A percentile compares a stretch with the other conserved stretches of the same genome.
These are phyloP conservation scores for Diabrotica balteata DNA, from an alignment of 2,888 invertebrate genomes.

Conservation along the genomic window DNA sequence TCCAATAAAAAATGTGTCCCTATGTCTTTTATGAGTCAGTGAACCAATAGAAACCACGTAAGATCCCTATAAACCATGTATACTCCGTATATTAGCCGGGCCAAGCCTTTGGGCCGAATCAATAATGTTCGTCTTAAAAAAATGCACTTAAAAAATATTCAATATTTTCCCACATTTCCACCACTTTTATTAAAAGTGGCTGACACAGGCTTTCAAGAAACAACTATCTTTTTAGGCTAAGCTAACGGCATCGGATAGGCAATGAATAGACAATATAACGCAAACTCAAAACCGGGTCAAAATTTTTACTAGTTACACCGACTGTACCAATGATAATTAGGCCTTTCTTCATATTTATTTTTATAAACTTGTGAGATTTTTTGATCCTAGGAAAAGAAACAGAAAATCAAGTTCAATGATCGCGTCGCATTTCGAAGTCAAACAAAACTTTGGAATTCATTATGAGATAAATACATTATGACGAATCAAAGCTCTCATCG, in stretches of 20 bases:
- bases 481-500: conserved; percentile 10
- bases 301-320: conserved; percentile 55
- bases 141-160: conserved; percentile 53
- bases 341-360: conserved; percentile 62
- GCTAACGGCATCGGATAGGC: conserved; percentile 57
- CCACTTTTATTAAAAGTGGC: conserved; percentile 36
- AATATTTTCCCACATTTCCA: conserved; percentile 44
- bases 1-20: conserved; percentile 63
- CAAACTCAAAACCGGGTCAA: conserved; percentile 60
- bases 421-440: conserved; percentile 39
- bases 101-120: conserved; percentile 63
- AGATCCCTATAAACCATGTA: conserved; percentile 62
- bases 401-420: conserved; percentile 59
- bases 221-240: conserved; percentile 51
- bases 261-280: conserved; percentile 50
- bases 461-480: conserved; percentile 3
- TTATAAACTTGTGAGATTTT: conserved; percentile 60
- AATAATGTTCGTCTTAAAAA: conserved; percentile 61
- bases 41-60: conserved; percentile 62
- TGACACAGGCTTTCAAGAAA: conserved; percentile 43
- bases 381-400: conserved; percentile 57
- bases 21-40: conserved; percentile 62
- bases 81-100: conserved; percentile 60
- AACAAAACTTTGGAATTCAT: conserved; percentile 25
- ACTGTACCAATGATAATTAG: conserved; percentile 54